A percentile compares a stretch with the other conserved stretches of the same genome.
Evolutionary conservation across 2,888 invertebrate species (phyloP).

Genomic region (Drosophila maculinotata): DNA sequence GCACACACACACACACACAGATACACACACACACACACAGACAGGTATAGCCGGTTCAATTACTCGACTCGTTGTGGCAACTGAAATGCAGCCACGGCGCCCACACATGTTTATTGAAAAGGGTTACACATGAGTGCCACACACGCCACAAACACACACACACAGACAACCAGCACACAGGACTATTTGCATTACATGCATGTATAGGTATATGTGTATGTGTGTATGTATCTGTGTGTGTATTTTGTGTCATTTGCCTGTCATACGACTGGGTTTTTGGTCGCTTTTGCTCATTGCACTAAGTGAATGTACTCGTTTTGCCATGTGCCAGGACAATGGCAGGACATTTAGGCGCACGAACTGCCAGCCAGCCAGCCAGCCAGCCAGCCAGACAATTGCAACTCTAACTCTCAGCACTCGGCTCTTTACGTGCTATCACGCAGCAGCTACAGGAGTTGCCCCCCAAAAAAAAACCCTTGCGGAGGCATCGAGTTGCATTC

Average conservation of each 20-base stretch:
- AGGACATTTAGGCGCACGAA: slow-evolving; percentile 72
- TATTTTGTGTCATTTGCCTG: slow-evolving; percentile 45
- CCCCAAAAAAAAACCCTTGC: not conserved
- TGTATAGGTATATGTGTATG: not conserved
- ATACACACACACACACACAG: slow-evolving; percentile 16
- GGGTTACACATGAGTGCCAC: slow-evolving; percentile 73
- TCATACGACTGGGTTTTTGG: slow-evolving; percentile 45
- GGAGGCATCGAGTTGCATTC: slow-evolving; percentile 46
- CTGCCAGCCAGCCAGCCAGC: slow-evolving; percentile 18
- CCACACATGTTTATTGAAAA: slow-evolving; percentile 64
- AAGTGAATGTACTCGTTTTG: slow-evolving; percentile 62
- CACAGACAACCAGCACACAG: no score
- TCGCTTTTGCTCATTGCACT: slow-evolving; percentile 61
- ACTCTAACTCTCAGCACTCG: slow-evolving; percentile 5
- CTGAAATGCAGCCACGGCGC: slow-evolving; percentile 45
- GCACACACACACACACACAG: slow-evolving; percentile 7
- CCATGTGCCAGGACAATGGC: slow-evolving; percentile 68
- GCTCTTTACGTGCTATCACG: slow-evolving; percentile 31
- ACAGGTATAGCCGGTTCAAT: slow-evolving; percentile 61
- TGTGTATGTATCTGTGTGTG: slow-evolving; percentile 3
- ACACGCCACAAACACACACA: no score
- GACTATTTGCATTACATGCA: slow-evolving; percentile 44
- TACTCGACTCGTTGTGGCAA: slow-evolving; percentile 55
- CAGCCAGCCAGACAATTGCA: slow-evolving; percentile 21
- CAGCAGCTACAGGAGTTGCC: slow-evolving; percentile 2